These are phyloP conservation scores for Gymnocypris eckloni DNA, from an alignment of 2,797 vertebrate species.

Conservation along the genomic window DNA sequence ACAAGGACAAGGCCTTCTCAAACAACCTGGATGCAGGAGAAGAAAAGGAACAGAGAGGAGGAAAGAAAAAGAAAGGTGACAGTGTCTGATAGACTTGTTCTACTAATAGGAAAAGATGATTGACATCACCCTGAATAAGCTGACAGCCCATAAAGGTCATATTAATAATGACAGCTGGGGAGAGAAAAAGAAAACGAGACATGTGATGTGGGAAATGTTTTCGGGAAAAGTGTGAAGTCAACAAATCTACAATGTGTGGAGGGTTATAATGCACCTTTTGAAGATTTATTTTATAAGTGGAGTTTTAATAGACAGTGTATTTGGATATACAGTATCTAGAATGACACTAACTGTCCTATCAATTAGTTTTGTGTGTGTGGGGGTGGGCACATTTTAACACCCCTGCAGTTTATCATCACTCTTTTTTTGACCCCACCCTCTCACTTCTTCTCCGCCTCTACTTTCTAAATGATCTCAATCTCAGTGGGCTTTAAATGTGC, in stretches of 20 bases:
- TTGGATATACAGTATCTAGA: not conserved
- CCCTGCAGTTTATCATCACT: not conserved
- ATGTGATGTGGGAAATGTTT: not conserved
- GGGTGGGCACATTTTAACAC: not conserved
- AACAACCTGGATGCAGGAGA: constrained; percentile 10
- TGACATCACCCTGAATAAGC: constrained; percentile 68
- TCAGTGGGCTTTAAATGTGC: constrained; percentile 5
- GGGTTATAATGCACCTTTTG: not conserved
- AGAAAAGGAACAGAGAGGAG: not conserved
- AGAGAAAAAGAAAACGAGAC: not conserved
- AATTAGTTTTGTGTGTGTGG: constrained; percentile 26
- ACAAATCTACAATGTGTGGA: not conserved
- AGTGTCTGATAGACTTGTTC: constrained; percentile 72
- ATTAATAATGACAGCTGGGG: constrained; percentile 68
- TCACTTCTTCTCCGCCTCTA: not conserved
- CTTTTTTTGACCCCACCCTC: constrained; percentile 14
- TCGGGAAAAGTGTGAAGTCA: constrained; percentile 5
- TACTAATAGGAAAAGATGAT: constrained; percentile 74
- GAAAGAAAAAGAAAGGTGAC: constrained; percentile 50
- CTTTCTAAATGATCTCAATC: not conserved
- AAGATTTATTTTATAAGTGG: not conserved
- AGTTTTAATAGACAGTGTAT: constrained; percentile 1
- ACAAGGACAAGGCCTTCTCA: not conserved
- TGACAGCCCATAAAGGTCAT: constrained; percentile 78
- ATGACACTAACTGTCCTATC: constrained; percentile 17